Evolutionary conservation across 1,140 invertebrate species (phyloP).

Genomic region (Drosophila triauraria): DNA sequence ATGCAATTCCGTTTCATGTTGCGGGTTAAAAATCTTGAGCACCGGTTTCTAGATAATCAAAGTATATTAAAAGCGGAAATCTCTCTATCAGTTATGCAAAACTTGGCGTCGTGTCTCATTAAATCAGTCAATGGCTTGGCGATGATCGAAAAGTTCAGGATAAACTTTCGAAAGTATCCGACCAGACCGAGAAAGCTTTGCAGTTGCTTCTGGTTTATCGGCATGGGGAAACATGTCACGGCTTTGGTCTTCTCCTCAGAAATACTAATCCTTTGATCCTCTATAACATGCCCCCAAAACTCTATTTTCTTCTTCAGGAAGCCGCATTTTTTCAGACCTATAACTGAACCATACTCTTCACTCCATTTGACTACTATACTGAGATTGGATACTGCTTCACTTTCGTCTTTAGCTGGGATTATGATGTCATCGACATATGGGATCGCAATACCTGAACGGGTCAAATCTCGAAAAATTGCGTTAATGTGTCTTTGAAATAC

Average conservation of each 20-base stretch:
- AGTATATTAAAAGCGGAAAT: neutral
- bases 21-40: slow-evolving; percentile 3
- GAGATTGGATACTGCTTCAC: neutral
- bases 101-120: neutral
- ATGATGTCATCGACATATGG: neutral
- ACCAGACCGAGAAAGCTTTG: too few relatives aligned
- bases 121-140: too few relatives aligned
- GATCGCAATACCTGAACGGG: neutral
- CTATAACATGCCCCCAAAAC: too few relatives aligned
- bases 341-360: neutral
- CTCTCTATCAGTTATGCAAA: neutral
- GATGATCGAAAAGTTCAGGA: neutral
- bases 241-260: neutral
- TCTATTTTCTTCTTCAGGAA: too few relatives aligned
- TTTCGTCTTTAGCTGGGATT: too few relatives aligned
- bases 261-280: too few relatives aligned
- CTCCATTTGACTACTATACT: neutral
- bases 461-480: neutral
- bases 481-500: too few relatives aligned
- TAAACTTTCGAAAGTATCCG: too few relatives aligned
- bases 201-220: too few relatives aligned
- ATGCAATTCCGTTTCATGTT: slow-evolving; percentile 11
- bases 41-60: neutral
- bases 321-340: too few relatives aligned
- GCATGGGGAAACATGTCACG: too few relatives aligned